Conservation (phyloP, 2,113 vertebrate genomes). For the Corythornis vintsioides region DNA sequence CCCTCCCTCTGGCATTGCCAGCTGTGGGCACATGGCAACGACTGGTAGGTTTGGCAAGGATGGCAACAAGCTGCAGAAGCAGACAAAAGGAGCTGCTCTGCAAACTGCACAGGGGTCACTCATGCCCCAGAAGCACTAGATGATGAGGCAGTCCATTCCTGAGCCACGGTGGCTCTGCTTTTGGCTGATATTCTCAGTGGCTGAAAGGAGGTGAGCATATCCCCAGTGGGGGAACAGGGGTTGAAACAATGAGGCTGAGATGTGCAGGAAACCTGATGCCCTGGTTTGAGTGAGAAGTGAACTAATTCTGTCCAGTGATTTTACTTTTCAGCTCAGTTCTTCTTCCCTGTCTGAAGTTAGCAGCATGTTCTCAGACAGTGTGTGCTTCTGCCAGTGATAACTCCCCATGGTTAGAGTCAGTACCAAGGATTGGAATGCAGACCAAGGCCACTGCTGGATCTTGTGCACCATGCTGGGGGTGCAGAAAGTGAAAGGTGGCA, state of each 20-base stretch:
- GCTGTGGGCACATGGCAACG: accelerated
- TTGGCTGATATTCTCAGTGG: background rate
- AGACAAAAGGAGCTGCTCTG: background rate
- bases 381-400: too few species aligned
- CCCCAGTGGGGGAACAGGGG: background rate
- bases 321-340: too few species aligned
- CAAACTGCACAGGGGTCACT: accelerated
- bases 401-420: too few species aligned
- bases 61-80: background rate
- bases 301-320: too few species aligned
- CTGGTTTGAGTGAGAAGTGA: too few species aligned
- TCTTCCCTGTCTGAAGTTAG: too few species aligned
- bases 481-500: too few species aligned
- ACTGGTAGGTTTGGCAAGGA: background rate
- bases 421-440: too few species aligned
- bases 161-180: background rate
- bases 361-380: too few species aligned
- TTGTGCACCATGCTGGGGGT: too few species aligned
- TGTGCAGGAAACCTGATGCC: background rate
- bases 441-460: too few species aligned
- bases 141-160: accelerated
- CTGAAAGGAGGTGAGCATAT: background rate
- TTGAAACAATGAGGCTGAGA: background rate
- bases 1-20: background rate
- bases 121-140: background rate